Percentiles rank a stretch among this genome's conserved stretches.
These are phyloP conservation scores for Frankliniella fusca DNA, from an alignment of 2,888 invertebrate species.

Conservation along the genomic window DNA sequence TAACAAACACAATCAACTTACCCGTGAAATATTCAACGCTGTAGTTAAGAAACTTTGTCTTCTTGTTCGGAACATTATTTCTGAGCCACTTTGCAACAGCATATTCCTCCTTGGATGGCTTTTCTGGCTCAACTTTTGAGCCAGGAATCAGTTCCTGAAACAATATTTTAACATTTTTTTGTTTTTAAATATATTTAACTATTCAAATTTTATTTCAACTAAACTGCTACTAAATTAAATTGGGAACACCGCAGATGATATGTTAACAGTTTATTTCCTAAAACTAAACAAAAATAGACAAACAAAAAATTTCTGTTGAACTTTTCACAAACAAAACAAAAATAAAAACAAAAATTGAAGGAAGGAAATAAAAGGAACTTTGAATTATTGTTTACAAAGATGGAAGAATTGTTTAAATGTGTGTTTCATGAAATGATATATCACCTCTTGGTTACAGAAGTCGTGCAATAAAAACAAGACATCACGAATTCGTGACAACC, in stretches of 20 bases:
- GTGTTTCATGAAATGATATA: too few species aligned
- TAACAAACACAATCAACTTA: conserved; percentile 44
- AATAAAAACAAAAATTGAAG: too few species aligned
- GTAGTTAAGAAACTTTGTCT: conserved; percentile 93
- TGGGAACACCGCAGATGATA: neutral
- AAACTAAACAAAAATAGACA: neutral
- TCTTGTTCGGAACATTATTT: conserved; percentile 88
- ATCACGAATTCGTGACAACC: too few species aligned
- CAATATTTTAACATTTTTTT: conserved; percentile 36
- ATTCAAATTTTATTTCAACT: neutral
- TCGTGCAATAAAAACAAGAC: too few species aligned
- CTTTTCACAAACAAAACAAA: neutral
- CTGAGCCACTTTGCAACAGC: conserved; percentile 90
- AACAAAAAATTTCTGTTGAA: neutral
- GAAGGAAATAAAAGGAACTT: too few species aligned
- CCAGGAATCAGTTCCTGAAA: conserved; percentile 51
- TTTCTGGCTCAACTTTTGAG: conserved; percentile 57
- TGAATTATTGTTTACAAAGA: too few species aligned
- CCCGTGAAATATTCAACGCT: conserved; percentile 96
- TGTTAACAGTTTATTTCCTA: neutral
- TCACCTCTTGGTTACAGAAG: too few species aligned
- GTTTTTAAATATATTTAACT: neutral
- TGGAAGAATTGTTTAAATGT: too few species aligned
- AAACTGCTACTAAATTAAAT: neutral
- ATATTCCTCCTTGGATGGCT: conserved; percentile 86